A percentile compares a stretch with the other conserved stretches of the same genome.
Conservation (phyloP, 2,113 vertebrate genomes). For the Trogon surrucura region DNA sequence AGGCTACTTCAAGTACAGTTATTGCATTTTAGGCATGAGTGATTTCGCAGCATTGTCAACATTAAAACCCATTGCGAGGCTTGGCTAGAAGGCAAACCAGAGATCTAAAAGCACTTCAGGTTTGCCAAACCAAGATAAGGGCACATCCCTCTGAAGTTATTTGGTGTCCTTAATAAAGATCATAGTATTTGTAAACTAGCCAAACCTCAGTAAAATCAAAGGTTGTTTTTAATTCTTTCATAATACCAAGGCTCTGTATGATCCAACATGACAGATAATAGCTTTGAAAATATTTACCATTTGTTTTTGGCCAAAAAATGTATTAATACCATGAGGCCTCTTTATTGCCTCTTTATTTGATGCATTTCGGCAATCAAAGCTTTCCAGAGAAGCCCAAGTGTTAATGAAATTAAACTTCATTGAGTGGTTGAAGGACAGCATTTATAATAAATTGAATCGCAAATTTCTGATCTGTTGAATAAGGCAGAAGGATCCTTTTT, state of each 20-base stretch:
- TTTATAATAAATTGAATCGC: not conserved
- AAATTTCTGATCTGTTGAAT: not conserved
- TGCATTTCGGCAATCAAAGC: constrained; percentile 28
- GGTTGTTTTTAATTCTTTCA: constrained; percentile 52
- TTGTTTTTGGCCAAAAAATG: constrained; percentile 44
- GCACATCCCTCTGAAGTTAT: constrained; percentile 64
- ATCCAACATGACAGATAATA: constrained; percentile 55
- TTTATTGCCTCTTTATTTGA: constrained; percentile 21
- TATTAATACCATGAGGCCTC: constrained; percentile 12
- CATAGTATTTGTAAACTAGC: constrained; percentile 48
- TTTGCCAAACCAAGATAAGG: constrained; percentile 72
- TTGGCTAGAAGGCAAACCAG: constrained; percentile 60
- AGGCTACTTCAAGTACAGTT: constrained; percentile 40
- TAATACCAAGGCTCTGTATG: constrained; percentile 44
- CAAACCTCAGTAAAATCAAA: constrained; percentile 71
- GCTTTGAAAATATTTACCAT: constrained; percentile 49
- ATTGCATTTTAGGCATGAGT: constrained; percentile 49
- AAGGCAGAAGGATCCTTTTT: not conserved
- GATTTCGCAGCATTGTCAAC: constrained; percentile 55
- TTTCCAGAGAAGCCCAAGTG: constrained; percentile 16
- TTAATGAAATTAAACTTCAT: constrained; percentile 19
- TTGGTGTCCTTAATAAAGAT: constrained; percentile 63
- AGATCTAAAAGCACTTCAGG: constrained; percentile 47
- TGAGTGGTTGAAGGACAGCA: not conserved
- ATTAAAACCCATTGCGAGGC: constrained; percentile 26